These are phyloP conservation scores for Xylocopa sonorina DNA, from an alignment of 1,140 invertebrate genomes.

Conservation along the genomic window DNA sequence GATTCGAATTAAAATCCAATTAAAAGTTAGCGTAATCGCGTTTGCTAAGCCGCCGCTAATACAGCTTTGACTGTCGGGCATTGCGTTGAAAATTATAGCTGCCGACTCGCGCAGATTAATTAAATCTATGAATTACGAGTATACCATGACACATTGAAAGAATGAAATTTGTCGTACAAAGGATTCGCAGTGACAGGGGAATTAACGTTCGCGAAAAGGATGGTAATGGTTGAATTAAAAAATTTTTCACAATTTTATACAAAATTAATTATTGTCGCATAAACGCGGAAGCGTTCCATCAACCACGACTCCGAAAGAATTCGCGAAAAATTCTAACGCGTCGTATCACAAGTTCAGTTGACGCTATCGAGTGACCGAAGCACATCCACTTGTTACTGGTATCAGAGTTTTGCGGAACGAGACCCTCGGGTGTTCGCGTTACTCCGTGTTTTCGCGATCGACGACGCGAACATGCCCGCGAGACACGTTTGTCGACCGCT, in stretches of 20 bases:
- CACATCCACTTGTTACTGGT: conserved; percentile 53
- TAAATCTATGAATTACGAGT: background rate
- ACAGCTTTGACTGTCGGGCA: background rate
- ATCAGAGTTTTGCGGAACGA: conserved; percentile 56
- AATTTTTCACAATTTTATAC: background rate
- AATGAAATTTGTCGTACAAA: background rate
- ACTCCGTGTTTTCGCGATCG: conserved; percentile 54
- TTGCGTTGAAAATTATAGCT: background rate
- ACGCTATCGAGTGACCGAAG: conserved; percentile 37
- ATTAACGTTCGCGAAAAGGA: background rate
- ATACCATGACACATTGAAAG: background rate
- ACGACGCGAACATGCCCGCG: conserved; percentile 22
- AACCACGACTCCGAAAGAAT: conserved; percentile 4
- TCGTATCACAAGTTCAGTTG: conserved; percentile 37
- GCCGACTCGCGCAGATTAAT: background rate
- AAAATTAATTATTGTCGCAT: background rate
- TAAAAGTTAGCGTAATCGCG: conserved; percentile 11
- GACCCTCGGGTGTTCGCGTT: conserved; percentile 54
- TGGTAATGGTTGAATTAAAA: background rate
- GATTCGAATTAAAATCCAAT: conserved; percentile 3
- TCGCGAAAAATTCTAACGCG: conserved; percentile 43
- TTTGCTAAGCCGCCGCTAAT: background rate
- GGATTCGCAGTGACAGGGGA: no score
- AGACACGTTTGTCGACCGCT: conserved; percentile 19
- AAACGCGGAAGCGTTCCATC: conserved; percentile 19